These are phyloP conservation scores for Caradrina clavipalpis DNA, from an alignment of 2,888 invertebrate genomes.

Conservation along the genomic window DNA sequence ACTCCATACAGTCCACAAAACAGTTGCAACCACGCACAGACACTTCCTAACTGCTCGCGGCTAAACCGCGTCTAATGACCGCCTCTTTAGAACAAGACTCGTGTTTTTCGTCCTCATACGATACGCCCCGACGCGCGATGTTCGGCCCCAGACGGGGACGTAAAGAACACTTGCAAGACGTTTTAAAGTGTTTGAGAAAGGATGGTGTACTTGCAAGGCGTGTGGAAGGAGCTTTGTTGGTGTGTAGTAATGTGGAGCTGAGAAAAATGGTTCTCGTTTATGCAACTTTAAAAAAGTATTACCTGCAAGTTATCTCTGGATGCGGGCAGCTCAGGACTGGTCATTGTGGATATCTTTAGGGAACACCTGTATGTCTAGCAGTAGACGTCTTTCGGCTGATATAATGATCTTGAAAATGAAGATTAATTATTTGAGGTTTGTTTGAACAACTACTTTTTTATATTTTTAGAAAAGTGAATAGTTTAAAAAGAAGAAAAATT, in stretches of 20 bases:
- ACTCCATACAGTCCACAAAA: conserved; percentile 33
- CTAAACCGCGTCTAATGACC: conserved; percentile 63
- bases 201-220: conserved; percentile 24
- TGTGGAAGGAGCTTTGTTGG: background rate
- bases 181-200: conserved; percentile 50
- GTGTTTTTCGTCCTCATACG: conserved; percentile 42
- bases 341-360: no score
- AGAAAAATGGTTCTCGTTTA: background rate
- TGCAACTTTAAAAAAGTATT: no score
- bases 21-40: conserved; percentile 45
- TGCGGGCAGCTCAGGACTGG: no score
- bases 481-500: no score
- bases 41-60: conserved; percentile 51
- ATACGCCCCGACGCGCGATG: conserved; percentile 40
- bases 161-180: conserved; percentile 61
- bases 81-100: conserved; percentile 51
- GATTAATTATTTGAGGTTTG: no score
- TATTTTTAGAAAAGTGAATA: no score
- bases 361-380: no score
- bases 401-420: no score
- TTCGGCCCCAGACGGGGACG: conserved; percentile 41
- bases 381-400: no score
- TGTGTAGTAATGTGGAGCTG: background rate
- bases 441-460: no score
- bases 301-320: no score